Evolutionary conservation across 1,140 invertebrate species (phyloP).

Genomic region (Ectropis grisescens): DNA sequence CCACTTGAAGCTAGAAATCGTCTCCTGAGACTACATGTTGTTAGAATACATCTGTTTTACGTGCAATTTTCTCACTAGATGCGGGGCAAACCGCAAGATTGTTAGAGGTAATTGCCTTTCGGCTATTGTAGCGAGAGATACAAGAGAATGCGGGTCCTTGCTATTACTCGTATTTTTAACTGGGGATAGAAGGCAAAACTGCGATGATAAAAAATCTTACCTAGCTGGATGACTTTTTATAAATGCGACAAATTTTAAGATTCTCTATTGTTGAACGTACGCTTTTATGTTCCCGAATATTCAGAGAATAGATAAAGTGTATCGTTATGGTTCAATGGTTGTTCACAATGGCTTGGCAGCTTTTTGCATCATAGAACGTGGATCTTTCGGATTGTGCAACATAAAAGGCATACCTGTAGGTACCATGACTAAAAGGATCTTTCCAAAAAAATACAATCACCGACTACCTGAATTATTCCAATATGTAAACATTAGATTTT

Average conservation of each 20-base stretch:
- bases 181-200: neutral
- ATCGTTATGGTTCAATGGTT: conserved; percentile 53
- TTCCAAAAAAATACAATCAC: conserved; percentile 32
- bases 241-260: conserved; percentile 37
- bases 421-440: conserved; percentile 53
- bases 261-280: conserved; percentile 44
- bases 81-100: conserved; percentile 54
- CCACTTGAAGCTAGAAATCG: conserved; percentile 33
- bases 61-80: conserved; percentile 50
- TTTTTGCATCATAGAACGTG: conserved; percentile 46
- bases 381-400: conserved; percentile 53
- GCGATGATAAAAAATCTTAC: conserved; percentile 19
- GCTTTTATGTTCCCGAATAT: conserved; percentile 48
- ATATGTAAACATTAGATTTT: no score
- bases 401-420: conserved; percentile 58
- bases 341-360: conserved; percentile 48
- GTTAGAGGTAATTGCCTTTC: conserved; percentile 55
- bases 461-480: conserved; percentile 26
- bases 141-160: conserved; percentile 39
- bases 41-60: conserved; percentile 55
- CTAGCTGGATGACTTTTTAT: conserved; percentile 25
- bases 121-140: conserved; percentile 33
- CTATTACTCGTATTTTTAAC: conserved; percentile 21
- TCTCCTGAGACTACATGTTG: conserved; percentile 35
- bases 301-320: conserved; percentile 56